Percentiles rank a stretch among this genome's conserved stretches.
Evolutionary conservation across 2,797 vertebrate genomes (phyloP).

Genomic region (Rhinoraja longicauda): DNA sequence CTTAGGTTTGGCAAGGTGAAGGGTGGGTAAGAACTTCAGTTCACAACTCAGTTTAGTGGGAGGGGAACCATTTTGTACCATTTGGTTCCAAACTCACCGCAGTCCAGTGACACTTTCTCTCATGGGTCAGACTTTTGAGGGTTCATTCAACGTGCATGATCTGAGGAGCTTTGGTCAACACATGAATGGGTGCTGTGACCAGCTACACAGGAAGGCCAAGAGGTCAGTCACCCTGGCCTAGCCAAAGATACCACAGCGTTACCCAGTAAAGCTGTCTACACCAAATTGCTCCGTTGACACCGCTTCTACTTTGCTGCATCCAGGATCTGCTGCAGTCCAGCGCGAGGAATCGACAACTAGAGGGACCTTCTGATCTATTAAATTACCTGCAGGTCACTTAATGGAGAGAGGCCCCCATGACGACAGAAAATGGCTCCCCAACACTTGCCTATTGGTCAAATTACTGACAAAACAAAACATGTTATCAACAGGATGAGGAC

Average conservation of each 20-base stretch:
- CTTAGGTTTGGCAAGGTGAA: background rate
- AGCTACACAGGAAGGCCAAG: background rate
- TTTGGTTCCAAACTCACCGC: background rate
- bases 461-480: background rate
- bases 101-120: background rate
- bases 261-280: background rate
- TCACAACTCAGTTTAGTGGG: background rate
- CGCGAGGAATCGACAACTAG: background rate
- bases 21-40: background rate
- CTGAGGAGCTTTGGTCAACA: slow-evolving; percentile 22
- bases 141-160: background rate
- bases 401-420: no score
- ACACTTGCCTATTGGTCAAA: background rate
- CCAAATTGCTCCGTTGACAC: background rate
- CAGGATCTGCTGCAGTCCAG: background rate
- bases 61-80: no score
- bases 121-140: background rate
- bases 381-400: background rate
- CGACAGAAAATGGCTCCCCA: background rate
- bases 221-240: background rate
- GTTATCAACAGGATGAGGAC: no score
- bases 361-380: no score
- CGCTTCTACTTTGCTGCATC: background rate
- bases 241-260: background rate
- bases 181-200: background rate